Evolutionary conservation across 2,888 invertebrate species (phyloP).

Genomic region (Bombylius major): DNA sequence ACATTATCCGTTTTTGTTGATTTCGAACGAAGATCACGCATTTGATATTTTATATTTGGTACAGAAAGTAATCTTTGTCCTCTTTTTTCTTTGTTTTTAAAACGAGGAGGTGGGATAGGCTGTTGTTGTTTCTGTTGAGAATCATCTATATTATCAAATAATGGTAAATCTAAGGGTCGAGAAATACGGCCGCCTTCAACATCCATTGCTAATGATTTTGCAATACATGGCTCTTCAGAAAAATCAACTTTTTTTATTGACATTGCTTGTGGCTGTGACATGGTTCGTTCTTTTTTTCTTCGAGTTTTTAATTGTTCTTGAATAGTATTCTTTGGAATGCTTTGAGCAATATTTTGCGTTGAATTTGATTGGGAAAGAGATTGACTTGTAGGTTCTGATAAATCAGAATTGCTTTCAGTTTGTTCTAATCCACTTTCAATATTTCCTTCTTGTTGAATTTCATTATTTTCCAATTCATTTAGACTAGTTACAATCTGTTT

Average conservation of each 20-base stretch:
- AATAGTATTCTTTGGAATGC: conserved; percentile 12
- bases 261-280: conserved; percentile 22
- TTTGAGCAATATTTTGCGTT: conserved; percentile 17
- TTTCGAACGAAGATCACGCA: conserved; percentile 31
- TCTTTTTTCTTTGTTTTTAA: conserved; percentile 43
- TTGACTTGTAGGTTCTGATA: conserved; percentile 16
- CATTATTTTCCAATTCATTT: conserved; percentile 17
- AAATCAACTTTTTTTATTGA: conserved; percentile 31
- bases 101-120: conserved; percentile 44
- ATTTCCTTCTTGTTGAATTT: conserved; percentile 9
- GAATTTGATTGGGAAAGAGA: conserved; percentile 18
- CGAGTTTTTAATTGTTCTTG: conserved; percentile 15
- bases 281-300: conserved; percentile 18
- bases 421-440: conserved; percentile 13
- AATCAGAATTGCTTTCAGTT: conserved; percentile 15
- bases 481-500: conserved; percentile 20
- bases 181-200: conserved; percentile 28
- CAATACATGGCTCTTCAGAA: conserved; percentile 22
- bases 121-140: conserved; percentile 19
- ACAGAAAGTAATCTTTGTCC: conserved; percentile 63
- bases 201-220: conserved; percentile 19
- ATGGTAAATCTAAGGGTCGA: conserved; percentile 53
- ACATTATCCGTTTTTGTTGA: conserved; percentile 26
- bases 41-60: conserved; percentile 58
- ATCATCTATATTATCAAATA: conserved; percentile 33